Conservation (phyloP, 2,888 invertebrate genomes). For the Thalpophila matura region DNA sequence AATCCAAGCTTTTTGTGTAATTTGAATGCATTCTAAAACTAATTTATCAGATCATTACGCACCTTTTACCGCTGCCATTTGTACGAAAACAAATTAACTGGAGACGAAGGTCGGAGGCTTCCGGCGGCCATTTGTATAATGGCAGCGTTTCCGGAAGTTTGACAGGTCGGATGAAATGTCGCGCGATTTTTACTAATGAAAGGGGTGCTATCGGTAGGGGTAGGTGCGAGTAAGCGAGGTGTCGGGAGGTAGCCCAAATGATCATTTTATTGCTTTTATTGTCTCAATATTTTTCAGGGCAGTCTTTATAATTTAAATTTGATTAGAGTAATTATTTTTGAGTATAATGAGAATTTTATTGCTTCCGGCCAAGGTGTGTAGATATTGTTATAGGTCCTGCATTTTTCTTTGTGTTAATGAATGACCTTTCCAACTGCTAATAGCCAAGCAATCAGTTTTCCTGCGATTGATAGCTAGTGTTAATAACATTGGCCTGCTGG, state of each 20-base stretch:
- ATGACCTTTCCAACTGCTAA: conserved; percentile 18
- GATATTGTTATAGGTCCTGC: neutral
- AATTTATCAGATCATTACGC: conserved; percentile 75
- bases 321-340: conserved; percentile 38
- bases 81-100: conserved; percentile 86
- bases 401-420: conserved; percentile 8
- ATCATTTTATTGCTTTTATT: conserved; percentile 52
- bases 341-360: conserved; percentile 1
- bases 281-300: conserved; percentile 34
- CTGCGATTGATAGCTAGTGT: conserved; percentile 25
- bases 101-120: conserved; percentile 67
- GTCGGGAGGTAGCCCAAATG: conserved; percentile 35
- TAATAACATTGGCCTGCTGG: conserved; percentile 46
- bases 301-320: conserved; percentile 39
- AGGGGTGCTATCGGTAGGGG: conserved; percentile 67
- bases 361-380: neutral
- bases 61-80: conserved; percentile 82
- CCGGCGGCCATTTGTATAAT: conserved; percentile 81
- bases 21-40: neutral
- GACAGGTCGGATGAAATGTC: conserved; percentile 88
- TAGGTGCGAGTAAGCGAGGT: conserved; percentile 28
- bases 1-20: conserved; percentile 32
- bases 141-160: conserved; percentile 82
- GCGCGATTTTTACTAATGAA: conserved; percentile 89
- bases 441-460: conserved; percentile 18